Evolutionary conservation across 2,888 invertebrate genomes (phyloP).

Genomic region (Aproaerema taeniolella): DNA sequence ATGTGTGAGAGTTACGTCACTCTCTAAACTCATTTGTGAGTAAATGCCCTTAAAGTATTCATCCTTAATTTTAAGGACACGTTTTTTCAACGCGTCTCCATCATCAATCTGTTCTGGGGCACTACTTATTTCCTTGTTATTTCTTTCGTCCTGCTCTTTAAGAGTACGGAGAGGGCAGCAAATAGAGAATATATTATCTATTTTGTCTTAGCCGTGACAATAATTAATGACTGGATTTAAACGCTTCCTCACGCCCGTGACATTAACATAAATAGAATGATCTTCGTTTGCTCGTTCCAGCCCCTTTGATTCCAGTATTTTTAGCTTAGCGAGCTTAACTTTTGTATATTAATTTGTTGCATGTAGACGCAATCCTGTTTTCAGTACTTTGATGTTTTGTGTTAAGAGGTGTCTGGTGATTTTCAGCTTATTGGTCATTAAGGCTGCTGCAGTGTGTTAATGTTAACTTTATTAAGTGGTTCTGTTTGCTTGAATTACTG

Average conservation of each 20-base stretch:
- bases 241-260: slow-evolving; percentile 78
- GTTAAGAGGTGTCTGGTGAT: slow-evolving; percentile 65
- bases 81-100: slow-evolving; percentile 59
- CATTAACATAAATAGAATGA: slow-evolving; percentile 77
- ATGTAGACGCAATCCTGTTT: slow-evolving; percentile 48
- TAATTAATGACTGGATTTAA: slow-evolving; percentile 77
- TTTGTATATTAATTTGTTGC: slow-evolving; percentile 72
- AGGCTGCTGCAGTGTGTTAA: slow-evolving; percentile 41
- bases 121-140: slow-evolving; percentile 64
- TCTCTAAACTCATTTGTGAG: slow-evolving; percentile 59
- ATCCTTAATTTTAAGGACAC: slow-evolving; percentile 62
- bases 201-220: slow-evolving; percentile 74
- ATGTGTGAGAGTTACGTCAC: slow-evolving; percentile 56
- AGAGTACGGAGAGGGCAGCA: slow-evolving; percentile 56
- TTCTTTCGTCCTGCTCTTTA: slow-evolving; percentile 65
- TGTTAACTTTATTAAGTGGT: slow-evolving; percentile 28
- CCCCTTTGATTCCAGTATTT: slow-evolving; percentile 75
- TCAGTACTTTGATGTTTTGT: slow-evolving; percentile 70
- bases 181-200: slow-evolving; percentile 74
- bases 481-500: slow-evolving; percentile 30
- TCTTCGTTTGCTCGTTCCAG: slow-evolving; percentile 60
- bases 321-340: slow-evolving; percentile 63
- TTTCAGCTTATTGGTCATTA: slow-evolving; percentile 54
- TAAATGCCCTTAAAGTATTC: slow-evolving; percentile 50
- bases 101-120: slow-evolving; percentile 65